These are phyloP conservation scores for Setipinna tenuifilis DNA, from an alignment of 2,797 vertebrate genomes.

Conservation along the genomic window DNA sequence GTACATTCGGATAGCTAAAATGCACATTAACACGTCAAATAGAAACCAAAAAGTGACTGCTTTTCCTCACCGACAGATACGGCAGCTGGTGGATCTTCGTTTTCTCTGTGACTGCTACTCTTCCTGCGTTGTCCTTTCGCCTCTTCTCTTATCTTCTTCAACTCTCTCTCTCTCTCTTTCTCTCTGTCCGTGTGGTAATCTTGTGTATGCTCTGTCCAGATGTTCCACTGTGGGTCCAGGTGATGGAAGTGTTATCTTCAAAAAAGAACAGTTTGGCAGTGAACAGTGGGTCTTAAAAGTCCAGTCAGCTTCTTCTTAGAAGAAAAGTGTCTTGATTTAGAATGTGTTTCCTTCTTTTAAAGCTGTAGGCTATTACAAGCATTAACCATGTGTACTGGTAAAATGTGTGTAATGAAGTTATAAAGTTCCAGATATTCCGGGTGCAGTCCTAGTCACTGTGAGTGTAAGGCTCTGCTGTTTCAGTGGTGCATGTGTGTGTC, in stretches of 20 bases:
- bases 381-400: not conserved
- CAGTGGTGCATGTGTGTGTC: too few species aligned
- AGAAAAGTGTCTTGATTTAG: not conserved
- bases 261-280: too few species aligned
- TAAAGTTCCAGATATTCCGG: too few species aligned
- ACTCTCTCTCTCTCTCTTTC: slow-evolving; percentile 45
- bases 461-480: too few species aligned
- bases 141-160: slow-evolving; percentile 59
- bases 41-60: too few species aligned
- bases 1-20: too few species aligned
- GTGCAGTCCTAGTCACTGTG: too few species aligned
- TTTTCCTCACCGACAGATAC: slow-evolving; percentile 68
- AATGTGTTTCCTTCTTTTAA: not conserved
- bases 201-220: not conserved
- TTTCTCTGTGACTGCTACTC: too few species aligned
- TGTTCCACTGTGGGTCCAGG: not conserved
- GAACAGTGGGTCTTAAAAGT: not conserved
- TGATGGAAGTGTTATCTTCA: too few species aligned
- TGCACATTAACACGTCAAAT: too few species aligned
- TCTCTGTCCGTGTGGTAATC: not conserved
- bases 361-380: not conserved
- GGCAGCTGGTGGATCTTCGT: slow-evolving; percentile 51
- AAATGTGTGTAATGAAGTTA: not conserved
- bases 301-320: not conserved
- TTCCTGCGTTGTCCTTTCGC: too few species aligned